A percentile compares a stretch with the other conserved stretches of the same genome.
Conservation (phyloP, 2,888 invertebrate species). For the Ganaspis brasiliensis region DNA sequence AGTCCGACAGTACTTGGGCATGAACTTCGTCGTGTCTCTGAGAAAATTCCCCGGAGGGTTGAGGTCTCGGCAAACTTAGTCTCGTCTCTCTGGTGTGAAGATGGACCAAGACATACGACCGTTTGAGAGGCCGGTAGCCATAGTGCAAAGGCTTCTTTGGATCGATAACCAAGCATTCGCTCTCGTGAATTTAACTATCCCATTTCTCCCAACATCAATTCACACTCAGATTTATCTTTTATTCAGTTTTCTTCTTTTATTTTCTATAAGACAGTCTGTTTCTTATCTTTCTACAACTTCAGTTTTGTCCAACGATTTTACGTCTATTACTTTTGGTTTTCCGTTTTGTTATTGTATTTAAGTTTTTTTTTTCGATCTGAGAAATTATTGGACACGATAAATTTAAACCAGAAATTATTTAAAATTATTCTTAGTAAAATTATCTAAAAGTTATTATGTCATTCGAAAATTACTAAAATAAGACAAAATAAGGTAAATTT, state of each 20-base stretch:
- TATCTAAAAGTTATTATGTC: too few relatives aligned
- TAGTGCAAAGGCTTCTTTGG: constrained; percentile 35
- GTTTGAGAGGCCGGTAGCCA: constrained; percentile 37
- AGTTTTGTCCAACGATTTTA: too few relatives aligned
- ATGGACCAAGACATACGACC: constrained; percentile 37
- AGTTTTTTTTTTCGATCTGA: too few relatives aligned
- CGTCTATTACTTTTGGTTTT: too few relatives aligned
- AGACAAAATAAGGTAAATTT: too few relatives aligned
- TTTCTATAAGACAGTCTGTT: not conserved
- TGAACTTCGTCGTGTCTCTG: constrained; percentile 26
- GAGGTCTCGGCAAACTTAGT: constrained; percentile 20
- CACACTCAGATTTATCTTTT: constrained; percentile 36
- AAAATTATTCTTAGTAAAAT: too few relatives aligned
- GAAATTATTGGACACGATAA: too few relatives aligned
- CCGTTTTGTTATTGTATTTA: too few relatives aligned
- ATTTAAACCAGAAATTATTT: too few relatives aligned
- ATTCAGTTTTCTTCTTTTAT: constrained; percentile 12
- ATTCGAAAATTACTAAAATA: too few relatives aligned
- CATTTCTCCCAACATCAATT: constrained; percentile 37
- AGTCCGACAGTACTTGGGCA: constrained; percentile 28
- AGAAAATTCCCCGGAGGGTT: constrained; percentile 35
- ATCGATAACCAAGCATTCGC: constrained; percentile 41
- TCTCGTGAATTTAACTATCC: constrained; percentile 33
- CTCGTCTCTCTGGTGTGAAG: constrained; percentile 23
- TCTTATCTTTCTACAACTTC: not conserved